Conservation (phyloP, 2,888 invertebrate species). For the Cephus pulcher region DNA sequence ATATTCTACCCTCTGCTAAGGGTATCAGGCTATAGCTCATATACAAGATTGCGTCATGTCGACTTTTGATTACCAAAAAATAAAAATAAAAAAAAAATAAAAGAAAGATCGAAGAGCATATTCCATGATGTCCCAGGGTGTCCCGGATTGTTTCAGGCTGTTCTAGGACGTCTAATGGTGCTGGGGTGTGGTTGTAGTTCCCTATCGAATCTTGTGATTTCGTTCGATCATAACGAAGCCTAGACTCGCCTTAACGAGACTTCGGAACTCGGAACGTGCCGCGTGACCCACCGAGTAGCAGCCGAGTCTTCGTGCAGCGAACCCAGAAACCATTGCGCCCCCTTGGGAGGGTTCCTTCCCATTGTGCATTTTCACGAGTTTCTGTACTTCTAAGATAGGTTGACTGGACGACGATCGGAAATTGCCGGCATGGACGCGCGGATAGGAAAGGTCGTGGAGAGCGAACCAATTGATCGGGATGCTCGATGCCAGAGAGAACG, state of each 20-base stretch:
- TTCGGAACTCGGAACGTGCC: not conserved
- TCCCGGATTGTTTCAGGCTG: not conserved
- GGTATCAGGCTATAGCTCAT: not conserved
- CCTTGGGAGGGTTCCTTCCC: not conserved
- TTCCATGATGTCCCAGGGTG: not conserved
- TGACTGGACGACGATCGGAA: not conserved
- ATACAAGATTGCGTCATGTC: not conserved
- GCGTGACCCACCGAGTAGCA: not conserved
- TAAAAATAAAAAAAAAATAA: no score
- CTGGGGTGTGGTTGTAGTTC: not conserved
- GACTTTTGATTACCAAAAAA: not conserved
- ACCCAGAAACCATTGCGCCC: not conserved
- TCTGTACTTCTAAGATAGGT: not conserved
- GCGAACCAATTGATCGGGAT: not conserved
- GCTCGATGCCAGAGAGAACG: slow-evolving; percentile 6
- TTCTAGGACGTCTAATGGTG: not conserved
- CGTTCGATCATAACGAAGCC: not conserved
- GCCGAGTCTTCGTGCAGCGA: not conserved
- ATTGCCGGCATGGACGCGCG: slow-evolving; percentile 5
- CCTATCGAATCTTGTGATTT: not conserved
- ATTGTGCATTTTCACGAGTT: slow-evolving; percentile 16
- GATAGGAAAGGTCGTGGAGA: not conserved
- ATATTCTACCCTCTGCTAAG: not conserved
- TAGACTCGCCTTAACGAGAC: not conserved
- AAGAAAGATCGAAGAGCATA: not conserved